phyloP scores from a whole-genome alignment of 2,888 invertebrate genomes.

The Chrysopilus asiliformis region DNA sequence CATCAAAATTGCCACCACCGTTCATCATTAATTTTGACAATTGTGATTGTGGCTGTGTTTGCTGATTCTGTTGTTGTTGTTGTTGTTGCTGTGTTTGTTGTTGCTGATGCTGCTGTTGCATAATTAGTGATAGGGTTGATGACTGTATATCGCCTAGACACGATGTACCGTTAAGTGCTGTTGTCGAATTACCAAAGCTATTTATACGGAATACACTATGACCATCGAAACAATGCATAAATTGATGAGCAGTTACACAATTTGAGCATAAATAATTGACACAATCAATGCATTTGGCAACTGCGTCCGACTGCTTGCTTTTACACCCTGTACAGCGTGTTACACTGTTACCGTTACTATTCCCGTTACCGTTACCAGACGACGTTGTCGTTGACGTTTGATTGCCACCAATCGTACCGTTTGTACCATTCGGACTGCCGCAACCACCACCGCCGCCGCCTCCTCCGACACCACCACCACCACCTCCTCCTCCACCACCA shows the following conservation, averaged over 20 bases:
- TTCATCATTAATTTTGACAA: conserved; percentile 26
- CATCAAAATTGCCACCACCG: conserved; percentile 8
- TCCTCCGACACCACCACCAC: conserved; percentile 34
- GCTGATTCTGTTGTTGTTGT: conserved; percentile 22
- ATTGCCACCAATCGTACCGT: conserved; percentile 19
- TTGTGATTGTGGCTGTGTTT: conserved; percentile 24
- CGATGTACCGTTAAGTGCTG: conserved; percentile 14
- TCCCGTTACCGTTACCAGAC: conserved; percentile 28
- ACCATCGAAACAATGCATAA: conserved; percentile 97
- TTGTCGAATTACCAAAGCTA: conserved; percentile 17
- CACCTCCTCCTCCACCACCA: conserved; percentile 43
- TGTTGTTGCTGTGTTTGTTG: conserved; percentile 23
- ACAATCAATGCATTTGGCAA: conserved; percentile 93
- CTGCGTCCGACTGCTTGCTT: conserved; percentile 84
- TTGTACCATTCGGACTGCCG: conserved; percentile 42
- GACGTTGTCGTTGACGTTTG: neutral
- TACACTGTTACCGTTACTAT: conserved; percentile 39
- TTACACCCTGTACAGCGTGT: conserved; percentile 91
- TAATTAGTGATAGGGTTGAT: conserved; percentile 14
- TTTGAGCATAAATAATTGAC: conserved; percentile 91
- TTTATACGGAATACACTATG: conserved; percentile 61
- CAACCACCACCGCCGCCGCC: conserved; percentile 41
- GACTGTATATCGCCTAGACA: conserved; percentile 9
- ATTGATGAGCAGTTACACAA: conserved; percentile 97
- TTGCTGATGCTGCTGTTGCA: conserved; percentile 21